These are phyloP conservation scores for Anthopleura xanthogrammica DNA, from an alignment of 92 coral and sea anemone species.

Conservation along the genomic window DNA sequence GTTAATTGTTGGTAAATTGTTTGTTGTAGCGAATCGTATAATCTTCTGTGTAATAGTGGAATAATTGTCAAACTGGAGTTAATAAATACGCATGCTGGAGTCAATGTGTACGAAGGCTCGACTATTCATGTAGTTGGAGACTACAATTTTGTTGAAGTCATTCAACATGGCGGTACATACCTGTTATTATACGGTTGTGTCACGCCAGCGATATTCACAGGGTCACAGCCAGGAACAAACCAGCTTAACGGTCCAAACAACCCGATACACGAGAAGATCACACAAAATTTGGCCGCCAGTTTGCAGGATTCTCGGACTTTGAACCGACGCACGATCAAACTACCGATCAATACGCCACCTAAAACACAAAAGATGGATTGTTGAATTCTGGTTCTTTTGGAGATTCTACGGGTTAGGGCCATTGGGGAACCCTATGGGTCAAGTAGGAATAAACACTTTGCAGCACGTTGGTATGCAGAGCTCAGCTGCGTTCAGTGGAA, in stretches of 20 bases:
- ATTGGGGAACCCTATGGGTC: too few species aligned
- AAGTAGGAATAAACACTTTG: too few species aligned
- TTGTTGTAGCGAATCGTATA: too few species aligned
- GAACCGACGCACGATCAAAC: conserved; percentile 52
- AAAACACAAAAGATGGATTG: not conserved
- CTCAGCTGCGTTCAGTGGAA: too few species aligned
- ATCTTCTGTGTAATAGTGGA: too few species aligned
- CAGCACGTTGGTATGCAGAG: too few species aligned
- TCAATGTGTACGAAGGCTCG: too few species aligned
- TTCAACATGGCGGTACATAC: conserved; percentile 16
- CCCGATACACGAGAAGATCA: conserved; percentile 41
- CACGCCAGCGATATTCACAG: conserved; percentile 66
- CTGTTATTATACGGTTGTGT: conserved; percentile 63
- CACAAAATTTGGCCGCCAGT: conserved; percentile 69
- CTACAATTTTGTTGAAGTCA: too few species aligned
- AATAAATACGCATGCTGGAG: too few species aligned
- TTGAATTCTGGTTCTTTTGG: not conserved
- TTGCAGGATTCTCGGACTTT: conserved; percentile 60
- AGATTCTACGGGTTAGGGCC: not conserved
- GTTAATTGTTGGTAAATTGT: too few species aligned
- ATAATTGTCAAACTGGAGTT: too few species aligned
- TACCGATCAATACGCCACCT: conserved; percentile 65
- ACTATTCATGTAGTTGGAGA: too few species aligned
- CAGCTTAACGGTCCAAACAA: conserved; percentile 44
- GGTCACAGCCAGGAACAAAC: conserved; percentile 80